phyloP scores from a whole-genome alignment of 2,797 vertebrate species.

The Peromyscus aztecus region DNA sequence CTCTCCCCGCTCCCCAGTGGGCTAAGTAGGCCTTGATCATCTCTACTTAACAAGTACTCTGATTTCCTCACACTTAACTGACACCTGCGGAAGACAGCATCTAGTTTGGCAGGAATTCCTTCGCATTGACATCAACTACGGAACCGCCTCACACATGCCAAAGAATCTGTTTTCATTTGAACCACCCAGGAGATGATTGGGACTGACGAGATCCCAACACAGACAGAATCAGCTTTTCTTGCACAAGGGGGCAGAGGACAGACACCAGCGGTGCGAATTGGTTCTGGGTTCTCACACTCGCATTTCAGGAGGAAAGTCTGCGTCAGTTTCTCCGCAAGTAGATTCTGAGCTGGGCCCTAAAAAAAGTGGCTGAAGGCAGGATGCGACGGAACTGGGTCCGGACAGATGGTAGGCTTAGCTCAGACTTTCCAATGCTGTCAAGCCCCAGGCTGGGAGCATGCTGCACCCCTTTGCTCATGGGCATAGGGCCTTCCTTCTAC shows the following conservation, averaged over 20 bases:
- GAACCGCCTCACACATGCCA: background rate
- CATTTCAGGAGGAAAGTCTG: slow-evolving; percentile 45
- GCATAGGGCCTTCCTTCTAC: slow-evolving; percentile 5
- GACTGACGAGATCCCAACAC: background rate
- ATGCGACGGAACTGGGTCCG: background rate
- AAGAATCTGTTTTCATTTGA: background rate
- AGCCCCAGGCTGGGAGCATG: background rate
- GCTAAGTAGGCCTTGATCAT: background rate
- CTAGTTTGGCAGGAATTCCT: slow-evolving; percentile 19
- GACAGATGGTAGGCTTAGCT: slow-evolving; percentile 26
- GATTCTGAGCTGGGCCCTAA: background rate
- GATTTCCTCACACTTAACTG: background rate
- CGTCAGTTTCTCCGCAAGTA: slow-evolving; percentile 58
- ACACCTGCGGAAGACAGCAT: slow-evolving; percentile 10
- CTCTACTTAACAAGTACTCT: background rate
- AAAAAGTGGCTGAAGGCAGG: background rate
- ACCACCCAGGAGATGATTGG: background rate
- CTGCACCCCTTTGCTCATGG: background rate
- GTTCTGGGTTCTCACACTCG: background rate
- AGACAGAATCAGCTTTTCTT: background rate
- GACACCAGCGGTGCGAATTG: background rate
- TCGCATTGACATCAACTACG: background rate
- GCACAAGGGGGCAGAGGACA: background rate
- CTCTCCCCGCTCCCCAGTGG: background rate
- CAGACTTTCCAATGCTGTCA: slow-evolving; percentile 61